Evolutionary conservation across 1,140 invertebrate species (phyloP).

Genomic region (Leptinotarsa defecta): DNA sequence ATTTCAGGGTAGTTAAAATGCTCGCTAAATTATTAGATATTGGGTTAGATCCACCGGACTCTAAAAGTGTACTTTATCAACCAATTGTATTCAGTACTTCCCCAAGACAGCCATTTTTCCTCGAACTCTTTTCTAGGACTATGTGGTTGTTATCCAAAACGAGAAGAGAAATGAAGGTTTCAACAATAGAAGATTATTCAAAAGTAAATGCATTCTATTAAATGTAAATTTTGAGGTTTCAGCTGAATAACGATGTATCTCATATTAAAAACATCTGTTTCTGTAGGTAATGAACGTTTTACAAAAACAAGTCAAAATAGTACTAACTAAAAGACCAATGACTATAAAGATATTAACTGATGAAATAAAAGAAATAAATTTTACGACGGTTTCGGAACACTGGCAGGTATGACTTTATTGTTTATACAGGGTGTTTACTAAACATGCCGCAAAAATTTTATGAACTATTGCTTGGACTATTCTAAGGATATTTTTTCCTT

Average conservation of each 20-base stretch:
- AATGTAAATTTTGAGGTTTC: too few species aligned
- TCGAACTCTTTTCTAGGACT: constrained; percentile 50
- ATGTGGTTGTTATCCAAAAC: constrained; percentile 53
- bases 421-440: too few species aligned
- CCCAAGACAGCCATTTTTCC: constrained; percentile 46
- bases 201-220: constrained; percentile 38
- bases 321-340: constrained; percentile 42
- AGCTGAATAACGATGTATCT: too few species aligned
- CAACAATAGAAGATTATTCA: constrained; percentile 44
- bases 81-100: constrained; percentile 47
- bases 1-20: constrained; percentile 44
- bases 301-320: constrained; percentile 46
- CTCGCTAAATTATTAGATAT: constrained; percentile 47
- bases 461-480: too few species aligned
- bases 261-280: too few species aligned
- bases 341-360: constrained; percentile 44
- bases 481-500: too few species aligned
- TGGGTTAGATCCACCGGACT: constrained; percentile 40
- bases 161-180: constrained; percentile 51
- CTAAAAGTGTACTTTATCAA: constrained; percentile 46
- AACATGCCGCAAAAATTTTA: too few species aligned
- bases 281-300: constrained; percentile 45
- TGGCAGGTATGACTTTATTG: constrained; percentile 35
- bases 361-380: constrained; percentile 41
- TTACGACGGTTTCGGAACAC: constrained; percentile 39